phyloP scores from a whole-genome alignment of 2,113 vertebrate genomes.

The Platycercus adscitus region DNA sequence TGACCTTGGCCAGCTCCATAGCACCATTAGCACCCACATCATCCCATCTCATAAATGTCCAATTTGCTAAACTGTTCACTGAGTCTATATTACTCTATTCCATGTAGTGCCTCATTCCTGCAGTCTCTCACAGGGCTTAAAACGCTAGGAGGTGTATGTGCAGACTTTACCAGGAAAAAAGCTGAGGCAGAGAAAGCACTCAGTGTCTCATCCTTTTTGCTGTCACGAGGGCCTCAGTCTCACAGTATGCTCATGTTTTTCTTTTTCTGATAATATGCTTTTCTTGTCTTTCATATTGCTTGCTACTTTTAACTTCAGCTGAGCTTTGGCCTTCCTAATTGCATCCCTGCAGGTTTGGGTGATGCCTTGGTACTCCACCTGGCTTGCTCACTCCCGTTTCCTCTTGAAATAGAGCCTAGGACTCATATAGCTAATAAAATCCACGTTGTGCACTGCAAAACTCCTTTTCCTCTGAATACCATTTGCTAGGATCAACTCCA shows the following conservation, averaged over 20 bases:
- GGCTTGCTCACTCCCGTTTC: not conserved
- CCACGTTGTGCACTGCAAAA: not conserved
- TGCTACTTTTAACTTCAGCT: not conserved
- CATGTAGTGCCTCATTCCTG: not conserved
- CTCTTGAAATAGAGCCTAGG: not conserved
- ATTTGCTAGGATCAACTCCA: not conserved
- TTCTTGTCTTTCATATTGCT: not conserved
- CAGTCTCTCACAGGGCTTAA: not conserved
- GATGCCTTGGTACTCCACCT: not conserved
- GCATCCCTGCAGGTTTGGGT: not conserved
- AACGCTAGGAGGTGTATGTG: not conserved
- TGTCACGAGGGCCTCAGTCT: not conserved
- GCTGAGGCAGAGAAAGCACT: not conserved
- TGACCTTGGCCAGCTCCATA: not conserved
- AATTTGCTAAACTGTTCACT: not conserved
- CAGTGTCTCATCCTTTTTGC: not conserved
- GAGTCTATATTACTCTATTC: not conserved
- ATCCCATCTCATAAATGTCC: not conserved
- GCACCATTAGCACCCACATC: not conserved
- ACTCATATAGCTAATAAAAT: not conserved
- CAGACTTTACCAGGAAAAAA: not conserved
- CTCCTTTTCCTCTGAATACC: not conserved
- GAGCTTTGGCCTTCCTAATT: slow-evolving; percentile 28
- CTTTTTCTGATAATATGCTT: not conserved
- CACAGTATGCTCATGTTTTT: not conserved